Evolutionary conservation across 1,140 invertebrate species (phyloP).

Genomic region (Cherax destructor): DNA sequence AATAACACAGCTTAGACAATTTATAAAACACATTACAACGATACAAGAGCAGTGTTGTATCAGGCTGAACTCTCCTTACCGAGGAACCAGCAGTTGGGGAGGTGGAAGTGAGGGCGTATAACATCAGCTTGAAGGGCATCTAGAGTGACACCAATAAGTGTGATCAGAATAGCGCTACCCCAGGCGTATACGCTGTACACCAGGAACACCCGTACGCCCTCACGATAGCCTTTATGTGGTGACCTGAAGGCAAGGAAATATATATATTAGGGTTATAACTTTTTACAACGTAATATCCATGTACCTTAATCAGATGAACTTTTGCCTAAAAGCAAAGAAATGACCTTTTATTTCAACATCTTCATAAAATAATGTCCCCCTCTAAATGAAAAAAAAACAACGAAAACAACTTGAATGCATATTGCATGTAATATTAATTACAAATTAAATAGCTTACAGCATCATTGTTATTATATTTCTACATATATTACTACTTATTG

Average conservation of each 20-base stretch:
- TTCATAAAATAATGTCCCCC: neutral
- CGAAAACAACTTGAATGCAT: too few species aligned
- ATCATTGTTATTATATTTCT: too few species aligned
- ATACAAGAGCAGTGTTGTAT: neutral
- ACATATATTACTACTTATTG: too few species aligned
- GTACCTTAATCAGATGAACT: too few species aligned
- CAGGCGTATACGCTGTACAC: constrained; percentile 27
- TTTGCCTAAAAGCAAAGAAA: too few species aligned
- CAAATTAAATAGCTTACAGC: too few species aligned
- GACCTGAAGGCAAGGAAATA: neutral
- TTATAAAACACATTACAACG: neutral
- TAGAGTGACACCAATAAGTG: constrained; percentile 16
- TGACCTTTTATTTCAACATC: too few species aligned
- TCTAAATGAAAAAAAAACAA: neutral
- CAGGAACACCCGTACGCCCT: neutral
- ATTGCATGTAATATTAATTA: too few species aligned
- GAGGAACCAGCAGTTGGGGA: constrained; percentile 28
- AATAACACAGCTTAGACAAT: too few species aligned
- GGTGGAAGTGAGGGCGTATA: neutral
- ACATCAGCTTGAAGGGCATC: constrained; percentile 18
- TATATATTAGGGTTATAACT: neutral
- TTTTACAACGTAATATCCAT: too few species aligned
- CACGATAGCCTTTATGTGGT: neutral
- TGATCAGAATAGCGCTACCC: constrained; percentile 13
- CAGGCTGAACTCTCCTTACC: neutral